These are phyloP conservation scores for Esox lucius DNA, from an alignment of 2,797 vertebrate species.

Conservation along the genomic window DNA sequence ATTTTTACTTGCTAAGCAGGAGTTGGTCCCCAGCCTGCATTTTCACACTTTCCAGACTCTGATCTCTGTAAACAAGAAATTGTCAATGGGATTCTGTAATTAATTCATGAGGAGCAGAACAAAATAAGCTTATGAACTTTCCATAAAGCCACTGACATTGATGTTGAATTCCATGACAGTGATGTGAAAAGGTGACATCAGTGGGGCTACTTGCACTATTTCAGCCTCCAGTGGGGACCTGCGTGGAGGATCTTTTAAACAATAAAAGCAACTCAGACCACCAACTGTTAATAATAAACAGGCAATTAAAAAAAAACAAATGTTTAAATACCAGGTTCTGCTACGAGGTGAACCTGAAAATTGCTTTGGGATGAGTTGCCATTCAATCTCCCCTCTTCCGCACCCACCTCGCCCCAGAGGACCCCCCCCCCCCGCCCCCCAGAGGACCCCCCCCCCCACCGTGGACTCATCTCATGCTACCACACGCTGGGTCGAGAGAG, in stretches of 20 bases:
- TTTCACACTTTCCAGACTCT: neutral
- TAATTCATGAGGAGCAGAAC: neutral
- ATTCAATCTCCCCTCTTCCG: neutral
- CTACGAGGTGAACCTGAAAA: conserved; percentile 37
- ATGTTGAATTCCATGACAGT: conserved; percentile 19
- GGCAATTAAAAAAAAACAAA: conserved; percentile 32
- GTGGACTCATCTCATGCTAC: conserved; percentile 30
- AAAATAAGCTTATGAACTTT: neutral
- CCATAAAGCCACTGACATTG: conserved; percentile 16
- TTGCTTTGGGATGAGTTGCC: conserved; percentile 32
- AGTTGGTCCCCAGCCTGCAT: neutral
- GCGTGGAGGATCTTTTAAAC: conserved; percentile 12
- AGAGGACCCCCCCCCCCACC: conserved; percentile 9
- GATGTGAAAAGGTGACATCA: conserved; percentile 19
- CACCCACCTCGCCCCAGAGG: neutral
- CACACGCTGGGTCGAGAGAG: conserved; percentile 16
- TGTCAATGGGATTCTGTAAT: neutral
- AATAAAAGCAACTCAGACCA: conserved; percentile 27
- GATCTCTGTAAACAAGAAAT: neutral
- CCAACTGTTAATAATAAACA: conserved; percentile 31
- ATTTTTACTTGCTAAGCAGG: neutral
- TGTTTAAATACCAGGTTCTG: conserved; percentile 29
- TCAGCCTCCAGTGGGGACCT: conserved; percentile 6
- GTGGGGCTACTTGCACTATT: conserved; percentile 12
- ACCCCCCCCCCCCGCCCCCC: neutral